These are phyloP conservation scores for Umimayanthus chanpuru DNA, from an alignment of 92 coral and sea anemone species.

Conservation along the genomic window DNA sequence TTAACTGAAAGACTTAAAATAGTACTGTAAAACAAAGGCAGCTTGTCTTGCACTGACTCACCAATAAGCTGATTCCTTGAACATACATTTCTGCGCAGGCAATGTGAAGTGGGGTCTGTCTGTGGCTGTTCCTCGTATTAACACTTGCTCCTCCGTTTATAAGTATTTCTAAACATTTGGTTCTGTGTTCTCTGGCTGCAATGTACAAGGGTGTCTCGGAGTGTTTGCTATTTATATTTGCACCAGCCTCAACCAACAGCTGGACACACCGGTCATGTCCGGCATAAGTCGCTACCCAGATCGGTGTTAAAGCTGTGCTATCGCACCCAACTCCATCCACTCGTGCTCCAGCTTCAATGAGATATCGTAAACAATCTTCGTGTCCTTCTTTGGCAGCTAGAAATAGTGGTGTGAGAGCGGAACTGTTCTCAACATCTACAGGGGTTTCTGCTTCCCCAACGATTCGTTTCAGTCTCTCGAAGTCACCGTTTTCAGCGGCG, in stretches of 20 bases:
- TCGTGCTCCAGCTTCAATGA: conserved; percentile 80
- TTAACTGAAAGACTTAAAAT: too few species aligned
- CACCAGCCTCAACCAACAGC: conserved; percentile 72
- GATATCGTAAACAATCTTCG: conserved; percentile 65
- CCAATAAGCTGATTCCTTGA: conserved; percentile 69
- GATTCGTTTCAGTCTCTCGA: conserved; percentile 55
- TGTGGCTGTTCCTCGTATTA: conserved; percentile 64
- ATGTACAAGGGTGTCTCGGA: conserved; percentile 79
- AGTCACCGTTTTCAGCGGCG: conserved; percentile 81
- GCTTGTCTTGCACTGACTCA: conserved; percentile 37
- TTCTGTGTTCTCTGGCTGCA: conserved; percentile 81
- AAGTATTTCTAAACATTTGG: conserved; percentile 71
- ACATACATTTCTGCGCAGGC: conserved; percentile 77
- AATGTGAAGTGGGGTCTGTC: conserved; percentile 73
- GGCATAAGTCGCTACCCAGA: conserved; percentile 87
- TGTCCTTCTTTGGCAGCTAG: conserved; percentile 90
- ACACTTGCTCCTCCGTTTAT: conserved; percentile 77
- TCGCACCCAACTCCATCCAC: conserved; percentile 82
- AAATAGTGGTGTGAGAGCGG: conserved; percentile 79
- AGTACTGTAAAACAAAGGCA: not conserved
- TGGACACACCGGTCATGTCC: conserved; percentile 78
- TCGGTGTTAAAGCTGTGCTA: conserved; percentile 72
- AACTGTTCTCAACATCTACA: conserved; percentile 75
- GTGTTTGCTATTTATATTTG: conserved; percentile 68
- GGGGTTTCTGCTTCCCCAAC: conserved; percentile 48